Percentiles rank a stretch among this genome's conserved stretches.
phyloP scores from a whole-genome alignment of 2,797 vertebrate genomes.

The Dryobates pubescens region DNA sequence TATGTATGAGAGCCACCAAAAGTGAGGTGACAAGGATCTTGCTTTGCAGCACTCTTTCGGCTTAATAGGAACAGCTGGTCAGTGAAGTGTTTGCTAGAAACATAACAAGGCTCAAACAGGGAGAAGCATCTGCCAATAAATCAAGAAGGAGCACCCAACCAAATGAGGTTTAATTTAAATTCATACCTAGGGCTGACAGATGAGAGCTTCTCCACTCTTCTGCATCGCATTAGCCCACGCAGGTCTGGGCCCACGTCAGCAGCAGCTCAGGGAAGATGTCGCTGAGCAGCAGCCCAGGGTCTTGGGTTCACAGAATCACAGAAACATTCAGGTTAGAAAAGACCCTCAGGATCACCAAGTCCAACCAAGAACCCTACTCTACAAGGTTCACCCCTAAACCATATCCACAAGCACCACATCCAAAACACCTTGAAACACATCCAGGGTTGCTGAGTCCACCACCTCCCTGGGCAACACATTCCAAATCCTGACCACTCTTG shows the following conservation, averaged over 20 bases:
- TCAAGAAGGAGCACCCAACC: slow-evolving; percentile 70
- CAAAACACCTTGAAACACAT: too few species aligned
- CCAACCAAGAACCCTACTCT: too few species aligned
- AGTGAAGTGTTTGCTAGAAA: slow-evolving; percentile 78
- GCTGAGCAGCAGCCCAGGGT: not conserved
- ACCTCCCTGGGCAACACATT: too few species aligned
- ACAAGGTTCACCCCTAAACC: too few species aligned
- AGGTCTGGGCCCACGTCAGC: not conserved
- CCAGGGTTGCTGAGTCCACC: too few species aligned
- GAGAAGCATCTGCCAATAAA: slow-evolving; percentile 77
- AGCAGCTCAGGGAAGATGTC: not conserved
- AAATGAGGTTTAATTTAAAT: slow-evolving; percentile 78
- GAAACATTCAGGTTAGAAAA: too few species aligned
- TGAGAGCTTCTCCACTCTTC: slow-evolving; percentile 43
- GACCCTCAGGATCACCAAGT: too few species aligned
- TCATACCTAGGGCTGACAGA: slow-evolving; percentile 47
- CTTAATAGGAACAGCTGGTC: slow-evolving; percentile 81
- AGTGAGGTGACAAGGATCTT: slow-evolving; percentile 60
- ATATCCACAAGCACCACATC: too few species aligned
- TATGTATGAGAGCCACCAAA: slow-evolving; percentile 8
- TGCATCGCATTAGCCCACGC: not conserved
- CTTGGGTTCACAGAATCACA: too few species aligned
- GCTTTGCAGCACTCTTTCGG: slow-evolving; percentile 39
- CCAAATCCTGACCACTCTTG: too few species aligned
- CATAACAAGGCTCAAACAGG: slow-evolving; percentile 78